A percentile compares a stretch with the other conserved stretches of the same genome.
Evolutionary conservation across 2,797 vertebrate species (phyloP).

Genomic region (Bufotes viridis): DNA sequence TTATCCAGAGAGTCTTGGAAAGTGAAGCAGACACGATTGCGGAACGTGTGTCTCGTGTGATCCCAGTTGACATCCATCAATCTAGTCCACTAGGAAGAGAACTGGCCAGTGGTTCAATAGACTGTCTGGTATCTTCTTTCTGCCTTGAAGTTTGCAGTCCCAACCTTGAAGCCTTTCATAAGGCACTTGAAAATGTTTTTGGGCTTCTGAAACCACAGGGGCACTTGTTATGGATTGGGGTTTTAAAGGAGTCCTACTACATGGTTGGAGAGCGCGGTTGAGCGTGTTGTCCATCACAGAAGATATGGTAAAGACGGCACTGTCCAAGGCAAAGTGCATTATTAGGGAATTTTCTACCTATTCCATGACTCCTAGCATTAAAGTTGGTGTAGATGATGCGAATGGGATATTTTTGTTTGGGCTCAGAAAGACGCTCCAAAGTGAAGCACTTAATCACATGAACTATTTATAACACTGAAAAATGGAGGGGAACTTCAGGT

Average conservation of each 20-base stretch:
- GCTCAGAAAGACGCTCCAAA: too few species aligned
- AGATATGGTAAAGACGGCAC: constrained; percentile 78
- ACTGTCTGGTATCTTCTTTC: constrained; percentile 91
- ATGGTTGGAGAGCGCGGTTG: constrained; percentile 84
- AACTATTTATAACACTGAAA: too few species aligned
- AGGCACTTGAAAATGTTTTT: constrained; percentile 81
- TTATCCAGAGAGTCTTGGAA: constrained; percentile 79
- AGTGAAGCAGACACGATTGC: constrained; percentile 84
- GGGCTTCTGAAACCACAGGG: constrained; percentile 82
- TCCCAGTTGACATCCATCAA: constrained; percentile 86
- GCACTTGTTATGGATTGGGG: constrained; percentile 88
- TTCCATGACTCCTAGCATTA: constrained; percentile 81
- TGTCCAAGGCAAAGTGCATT: constrained; percentile 76
- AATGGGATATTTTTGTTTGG: too few species aligned
- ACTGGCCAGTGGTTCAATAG: constrained; percentile 69
- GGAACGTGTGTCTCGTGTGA: constrained; percentile 79
- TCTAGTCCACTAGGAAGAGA: constrained; percentile 78
- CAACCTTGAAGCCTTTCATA: constrained; percentile 78
- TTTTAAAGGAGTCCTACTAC: constrained; percentile 90
- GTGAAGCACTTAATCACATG: too few species aligned
- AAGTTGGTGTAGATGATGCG: background rate
- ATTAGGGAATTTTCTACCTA: constrained; percentile 84
- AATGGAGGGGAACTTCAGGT: too few species aligned
- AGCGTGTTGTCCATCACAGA: constrained; percentile 83
- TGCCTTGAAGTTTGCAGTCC: constrained; percentile 93